phyloP scores from a whole-genome alignment of 2,113 vertebrate species.

The Odocoileus virginianus region DNA sequence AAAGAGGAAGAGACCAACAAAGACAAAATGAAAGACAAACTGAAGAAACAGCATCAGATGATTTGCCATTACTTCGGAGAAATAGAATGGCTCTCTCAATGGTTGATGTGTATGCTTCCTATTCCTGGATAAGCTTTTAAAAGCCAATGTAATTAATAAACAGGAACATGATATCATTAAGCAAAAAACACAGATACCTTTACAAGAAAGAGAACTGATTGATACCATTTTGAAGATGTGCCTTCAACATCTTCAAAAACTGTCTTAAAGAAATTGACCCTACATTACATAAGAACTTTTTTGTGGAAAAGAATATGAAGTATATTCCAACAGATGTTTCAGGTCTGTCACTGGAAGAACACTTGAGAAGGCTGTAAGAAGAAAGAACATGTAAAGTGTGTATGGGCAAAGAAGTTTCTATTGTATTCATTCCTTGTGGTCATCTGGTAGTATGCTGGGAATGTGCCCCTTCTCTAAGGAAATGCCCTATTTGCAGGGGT shows the following conservation, averaged over 20 bases:
- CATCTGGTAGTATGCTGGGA: conserved; percentile 88
- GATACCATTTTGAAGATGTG: conserved; percentile 93
- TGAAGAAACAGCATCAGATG: conserved; percentile 92
- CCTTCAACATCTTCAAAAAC: conserved; percentile 92
- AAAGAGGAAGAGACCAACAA: conserved; percentile 85
- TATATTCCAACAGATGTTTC: conserved; percentile 91
- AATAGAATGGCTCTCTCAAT: conserved; percentile 91
- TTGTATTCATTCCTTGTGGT: conserved; percentile 89
- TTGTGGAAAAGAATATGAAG: conserved; percentile 94
- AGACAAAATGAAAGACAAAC: conserved; percentile 83
- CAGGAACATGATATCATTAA: conserved; percentile 89
- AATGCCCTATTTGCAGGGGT: conserved; percentile 88
- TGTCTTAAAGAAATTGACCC: conserved; percentile 92
- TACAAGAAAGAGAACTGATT: conserved; percentile 93
- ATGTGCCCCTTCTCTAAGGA: conserved; percentile 86
- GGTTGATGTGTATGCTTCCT: conserved; percentile 88
- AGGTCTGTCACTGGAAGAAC: conserved; percentile 88
- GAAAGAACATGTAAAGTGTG: conserved; percentile 90
- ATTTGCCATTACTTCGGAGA: conserved; percentile 91
- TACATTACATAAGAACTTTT: conserved; percentile 90
- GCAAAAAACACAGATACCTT: conserved; percentile 87
- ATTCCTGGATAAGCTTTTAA: conserved; percentile 90
- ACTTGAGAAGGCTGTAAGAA: conserved; percentile 85
- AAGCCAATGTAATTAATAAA: conserved; percentile 87
- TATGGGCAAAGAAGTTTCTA: conserved; percentile 89